Evolutionary conservation across 2,888 invertebrate species (phyloP).

Genomic region (Liodrosophila aerea): DNA sequence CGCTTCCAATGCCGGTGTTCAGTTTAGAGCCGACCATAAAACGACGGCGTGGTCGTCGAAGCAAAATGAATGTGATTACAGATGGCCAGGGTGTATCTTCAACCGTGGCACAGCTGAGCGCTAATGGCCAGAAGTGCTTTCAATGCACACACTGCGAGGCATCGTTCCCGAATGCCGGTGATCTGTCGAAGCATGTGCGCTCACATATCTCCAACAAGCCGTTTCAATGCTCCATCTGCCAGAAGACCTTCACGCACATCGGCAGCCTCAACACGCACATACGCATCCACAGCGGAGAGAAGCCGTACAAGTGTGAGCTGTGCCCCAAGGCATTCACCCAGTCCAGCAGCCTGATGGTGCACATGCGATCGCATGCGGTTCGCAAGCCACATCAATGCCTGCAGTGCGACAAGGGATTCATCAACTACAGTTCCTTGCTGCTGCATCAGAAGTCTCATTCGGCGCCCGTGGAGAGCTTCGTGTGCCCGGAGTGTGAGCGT

Average conservation of each 20-base stretch:
- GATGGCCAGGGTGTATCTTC: conserved; percentile 40
- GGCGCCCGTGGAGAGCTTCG: conserved; percentile 76
- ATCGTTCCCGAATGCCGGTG: conserved; percentile 81
- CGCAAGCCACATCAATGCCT: conserved; percentile 82
- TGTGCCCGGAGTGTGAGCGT: conserved; percentile 81
- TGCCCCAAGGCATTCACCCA: conserved; percentile 82
- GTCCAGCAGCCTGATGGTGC: conserved; percentile 82
- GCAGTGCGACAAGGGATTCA: conserved; percentile 82
- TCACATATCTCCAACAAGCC: conserved; percentile 82
- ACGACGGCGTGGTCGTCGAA: conserved; percentile 75
- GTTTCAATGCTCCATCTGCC: conserved; percentile 82
- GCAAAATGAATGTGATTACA: conserved; percentile 41
- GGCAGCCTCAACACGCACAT: conserved; percentile 82
- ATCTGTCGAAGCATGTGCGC: conserved; percentile 82
- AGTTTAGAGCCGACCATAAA: conserved; percentile 47
- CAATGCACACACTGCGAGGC: conserved; percentile 82
- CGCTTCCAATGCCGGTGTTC: conserved; percentile 18
- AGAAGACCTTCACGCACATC: conserved; percentile 82
- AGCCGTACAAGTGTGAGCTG: conserved; percentile 82
- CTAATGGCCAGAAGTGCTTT: conserved; percentile 76
- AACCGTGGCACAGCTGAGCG: conserved; percentile 56
- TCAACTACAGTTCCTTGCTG: conserved; percentile 80
- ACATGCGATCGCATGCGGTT: conserved; percentile 81
- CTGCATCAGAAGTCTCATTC: conserved; percentile 80
- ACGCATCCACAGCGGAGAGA: conserved; percentile 82